Base-by-base conservation (phyloP, 2,888 invertebrate genomes). In the Drosophila testacea region DNA sequence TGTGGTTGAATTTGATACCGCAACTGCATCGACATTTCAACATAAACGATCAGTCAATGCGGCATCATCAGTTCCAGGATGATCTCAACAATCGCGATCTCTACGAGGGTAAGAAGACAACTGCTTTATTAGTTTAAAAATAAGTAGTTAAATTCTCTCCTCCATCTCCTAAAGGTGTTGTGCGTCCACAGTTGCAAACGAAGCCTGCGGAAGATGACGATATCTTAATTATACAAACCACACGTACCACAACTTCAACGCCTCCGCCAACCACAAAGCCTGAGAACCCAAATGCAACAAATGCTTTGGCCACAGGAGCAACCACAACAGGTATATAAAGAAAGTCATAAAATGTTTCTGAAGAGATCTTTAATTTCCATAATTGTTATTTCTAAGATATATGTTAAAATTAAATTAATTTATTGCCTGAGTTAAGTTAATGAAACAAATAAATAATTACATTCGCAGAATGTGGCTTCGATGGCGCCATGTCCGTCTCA, bases 1-100 rank as follows among this genome's bases (percentile, higher is more conserved):
- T 98, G 91, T 98, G 98, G 98, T 93, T 98, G 72, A 97, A 97
- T 80, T 94, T 98, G 56, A 96, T 98, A 90, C 98, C 98, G 57
- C 97, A 98, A 91, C 94, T 98, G 59, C 98, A 98, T 92, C 94
- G 96, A 67, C 96, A 97, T 10, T 97, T 97, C 22, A 94, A 95
- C 75, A 93, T 94, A 9, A 94, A 94, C 75, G 97, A 97, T 90
- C 95, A 96, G 71, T 96, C 96, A 70, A 97, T 97, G 96, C 94
- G 96, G 42, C 96, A 97, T 91, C 97, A 97, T 91, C 97, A 98
- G 91, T 96, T 97, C 88, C 95, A 96, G 84, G 97, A 97, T 67
- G 96, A 96, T 84, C 70, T 83, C 36, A 89, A 90, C 46, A 90
- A 80, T 66, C 77, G 91, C 4, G 91, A 91, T 92, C 96, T 96